Base-by-base conservation (phyloP, 2,797 vertebrate species). In the Sphenodon punctatus region DNA sequence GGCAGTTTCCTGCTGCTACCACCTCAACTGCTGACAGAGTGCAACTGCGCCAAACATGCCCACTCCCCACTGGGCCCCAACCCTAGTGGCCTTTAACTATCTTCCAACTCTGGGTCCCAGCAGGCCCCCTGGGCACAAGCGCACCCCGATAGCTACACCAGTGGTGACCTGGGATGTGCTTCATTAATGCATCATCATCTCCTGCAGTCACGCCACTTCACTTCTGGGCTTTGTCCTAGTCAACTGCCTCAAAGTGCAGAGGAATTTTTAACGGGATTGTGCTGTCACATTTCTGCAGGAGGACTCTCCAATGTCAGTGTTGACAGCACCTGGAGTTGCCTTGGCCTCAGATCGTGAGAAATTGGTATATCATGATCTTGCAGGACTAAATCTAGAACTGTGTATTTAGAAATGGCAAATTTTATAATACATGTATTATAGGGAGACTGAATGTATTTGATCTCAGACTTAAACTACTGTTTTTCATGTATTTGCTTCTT, bases 181-280 rank as follows among this genome's bases (percentile, higher is more conserved):
- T n/a, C 0, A 5, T 78, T 16, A 4, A 27, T 23, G 53, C 23
- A 30, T 23, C 27, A 1, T 2, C 6, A 0, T 3, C 17, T 6
- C 10, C 51, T 27, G 49, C 8, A 16, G 49, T 27, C 14, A 17
- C 51, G 15, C n/a, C n/a, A 4, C n/a, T 53, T 53, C 27, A n/a
- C n/a, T 27, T 27, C 8, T 80, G 30, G 20, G 7, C 5, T 67
- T 14, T 66, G 30, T 73, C 27, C 66, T 75, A 68, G 45, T 32
- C n/a, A 5, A 8, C 48, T 22, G 32, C 13, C 13, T n/a, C 0
- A 4, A 34, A 49, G 64, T 76, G 30, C 1, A 42, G 67, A 81
- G 19, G 9, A 45, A 6, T 22, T 79, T n/a, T n/a, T n/a, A n/a
- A n/a, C n/a, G n/a, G n/a, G 4, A 12, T 48, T 72, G 3, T 51